A percentile compares a stretch with the other conserved stretches of the same genome.
These are phyloP conservation scores for Alauda arvensis DNA, from an alignment of 2,797 vertebrate species.

Conservation along the genomic window DNA sequence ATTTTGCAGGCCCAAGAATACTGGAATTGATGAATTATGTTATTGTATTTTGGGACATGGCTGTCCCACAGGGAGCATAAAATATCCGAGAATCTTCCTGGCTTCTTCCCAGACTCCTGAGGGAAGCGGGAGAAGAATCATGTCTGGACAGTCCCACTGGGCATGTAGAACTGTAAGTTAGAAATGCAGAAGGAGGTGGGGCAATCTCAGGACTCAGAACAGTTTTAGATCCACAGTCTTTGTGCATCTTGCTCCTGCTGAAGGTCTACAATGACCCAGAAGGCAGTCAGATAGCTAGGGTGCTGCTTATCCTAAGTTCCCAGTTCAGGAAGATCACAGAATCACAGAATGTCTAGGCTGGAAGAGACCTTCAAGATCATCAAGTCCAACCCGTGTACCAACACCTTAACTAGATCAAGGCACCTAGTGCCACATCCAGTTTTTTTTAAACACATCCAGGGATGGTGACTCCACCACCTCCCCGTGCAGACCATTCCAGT, in stretches of 20 bases:
- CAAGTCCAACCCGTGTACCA: no score
- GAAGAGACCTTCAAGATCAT: no score
- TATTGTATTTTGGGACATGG: background rate
- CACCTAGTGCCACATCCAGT: no score
- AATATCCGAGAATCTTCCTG: background rate
- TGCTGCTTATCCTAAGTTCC: background rate
- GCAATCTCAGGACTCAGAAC: background rate
- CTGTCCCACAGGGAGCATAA: background rate
- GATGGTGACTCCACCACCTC: no score
- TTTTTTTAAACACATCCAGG: no score
- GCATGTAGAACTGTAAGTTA: background rate
- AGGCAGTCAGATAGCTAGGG: accelerated
- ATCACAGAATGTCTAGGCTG: no score
- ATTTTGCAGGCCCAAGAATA: background rate
- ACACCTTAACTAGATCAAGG: no score
- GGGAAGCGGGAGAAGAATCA: background rate
- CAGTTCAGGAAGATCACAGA: background rate
- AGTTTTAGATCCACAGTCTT: background rate
- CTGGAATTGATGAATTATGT: background rate
- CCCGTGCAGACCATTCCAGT: no score
- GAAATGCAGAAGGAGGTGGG: background rate
- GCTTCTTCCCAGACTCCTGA: background rate
- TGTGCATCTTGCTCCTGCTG: background rate
- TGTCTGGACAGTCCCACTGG: background rate
- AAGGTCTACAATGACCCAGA: background rate